Conservation (phyloP, 1,140 invertebrate genomes). For the Hylaeus volcanicus region DNA sequence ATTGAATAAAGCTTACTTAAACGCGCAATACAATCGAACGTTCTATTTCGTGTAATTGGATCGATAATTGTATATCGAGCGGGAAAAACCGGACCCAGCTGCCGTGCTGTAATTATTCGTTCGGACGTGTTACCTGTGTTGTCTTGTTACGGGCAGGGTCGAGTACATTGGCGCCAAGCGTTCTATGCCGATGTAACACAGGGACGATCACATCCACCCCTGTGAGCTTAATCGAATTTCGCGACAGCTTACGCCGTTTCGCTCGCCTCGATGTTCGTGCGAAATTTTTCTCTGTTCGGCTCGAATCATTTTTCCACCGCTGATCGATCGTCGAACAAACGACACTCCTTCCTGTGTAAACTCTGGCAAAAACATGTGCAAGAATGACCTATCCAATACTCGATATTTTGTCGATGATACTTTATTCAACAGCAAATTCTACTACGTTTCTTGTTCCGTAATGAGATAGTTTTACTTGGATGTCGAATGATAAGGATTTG, state of each 20-base stretch:
- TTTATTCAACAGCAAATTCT: too few species aligned
- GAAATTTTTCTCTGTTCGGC: neutral
- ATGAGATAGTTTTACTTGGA: too few species aligned
- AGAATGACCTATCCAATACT: too few species aligned
- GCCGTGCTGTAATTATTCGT: conserved; percentile 30
- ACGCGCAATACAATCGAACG: conserved; percentile 32
- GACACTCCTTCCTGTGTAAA: neutral
- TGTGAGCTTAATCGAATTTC: conserved; percentile 15
- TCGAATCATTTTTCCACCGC: neutral
- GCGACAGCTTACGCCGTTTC: neutral
- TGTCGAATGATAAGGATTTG: too few species aligned
- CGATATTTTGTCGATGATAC: too few species aligned
- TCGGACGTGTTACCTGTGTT: conserved; percentile 6
- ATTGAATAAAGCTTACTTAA: conserved; percentile 52
- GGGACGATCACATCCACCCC: neutral
- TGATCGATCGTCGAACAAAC: neutral
- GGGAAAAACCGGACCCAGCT: conserved; percentile 41
- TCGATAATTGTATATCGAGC: conserved; percentile 47
- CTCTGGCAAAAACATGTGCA: neutral
- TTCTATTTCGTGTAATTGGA: conserved; percentile 46
- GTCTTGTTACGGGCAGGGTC: conserved; percentile 7
- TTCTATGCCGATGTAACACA: neutral
- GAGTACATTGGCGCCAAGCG: too few species aligned
- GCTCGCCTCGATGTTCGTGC: too few species aligned
- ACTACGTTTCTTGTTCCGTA: too few species aligned